These are phyloP conservation scores for Anaspis maculata DNA, from an alignment of 2,888 invertebrate genomes.

Conservation along the genomic window DNA sequence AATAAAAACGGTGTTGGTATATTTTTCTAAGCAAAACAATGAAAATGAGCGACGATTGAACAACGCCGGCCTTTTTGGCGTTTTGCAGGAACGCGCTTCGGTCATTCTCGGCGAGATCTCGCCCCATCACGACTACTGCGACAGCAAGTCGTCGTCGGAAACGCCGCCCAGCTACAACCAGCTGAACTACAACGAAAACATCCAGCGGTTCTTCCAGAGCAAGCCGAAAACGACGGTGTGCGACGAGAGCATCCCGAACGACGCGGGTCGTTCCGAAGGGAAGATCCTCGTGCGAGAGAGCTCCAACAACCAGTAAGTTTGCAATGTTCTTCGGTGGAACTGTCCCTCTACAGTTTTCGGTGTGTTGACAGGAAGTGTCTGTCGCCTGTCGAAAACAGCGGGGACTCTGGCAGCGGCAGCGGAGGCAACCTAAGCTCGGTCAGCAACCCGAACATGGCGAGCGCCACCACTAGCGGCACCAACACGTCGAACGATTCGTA, in stretches of 20 bases:
- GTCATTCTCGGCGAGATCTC: conserved; percentile 79
- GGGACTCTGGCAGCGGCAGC: conserved; percentile 50
- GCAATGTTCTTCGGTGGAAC: not conserved
- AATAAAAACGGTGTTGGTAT: too few relatives aligned
- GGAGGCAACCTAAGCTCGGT: conserved; percentile 52
- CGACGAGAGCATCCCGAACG: conserved; percentile 44
- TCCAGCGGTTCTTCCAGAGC: conserved; percentile 55
- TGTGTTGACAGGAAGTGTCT: conserved; percentile 43
- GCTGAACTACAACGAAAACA: conserved; percentile 76
- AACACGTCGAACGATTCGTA: conserved; percentile 40
- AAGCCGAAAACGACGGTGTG: conserved; percentile 54
- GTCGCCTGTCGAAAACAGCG: conserved; percentile 47
- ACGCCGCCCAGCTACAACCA: conserved; percentile 79
- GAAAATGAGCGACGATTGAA: too few relatives aligned
- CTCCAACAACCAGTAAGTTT: conserved; percentile 27
- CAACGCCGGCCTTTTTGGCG: too few relatives aligned
- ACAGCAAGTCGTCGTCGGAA: conserved; percentile 70
- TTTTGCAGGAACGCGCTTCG: conserved; percentile 63
- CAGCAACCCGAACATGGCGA: conserved; percentile 50
- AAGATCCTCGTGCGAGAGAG: conserved; percentile 30
- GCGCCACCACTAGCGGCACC: conserved; percentile 44
- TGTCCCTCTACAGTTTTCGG: conserved; percentile 1
- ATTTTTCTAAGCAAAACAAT: too few relatives aligned
- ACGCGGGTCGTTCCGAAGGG: conserved; percentile 40
- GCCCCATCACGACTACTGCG: conserved; percentile 72